Conservation (phyloP, 1,140 invertebrate species). For the Musca vetustissima region DNA sequence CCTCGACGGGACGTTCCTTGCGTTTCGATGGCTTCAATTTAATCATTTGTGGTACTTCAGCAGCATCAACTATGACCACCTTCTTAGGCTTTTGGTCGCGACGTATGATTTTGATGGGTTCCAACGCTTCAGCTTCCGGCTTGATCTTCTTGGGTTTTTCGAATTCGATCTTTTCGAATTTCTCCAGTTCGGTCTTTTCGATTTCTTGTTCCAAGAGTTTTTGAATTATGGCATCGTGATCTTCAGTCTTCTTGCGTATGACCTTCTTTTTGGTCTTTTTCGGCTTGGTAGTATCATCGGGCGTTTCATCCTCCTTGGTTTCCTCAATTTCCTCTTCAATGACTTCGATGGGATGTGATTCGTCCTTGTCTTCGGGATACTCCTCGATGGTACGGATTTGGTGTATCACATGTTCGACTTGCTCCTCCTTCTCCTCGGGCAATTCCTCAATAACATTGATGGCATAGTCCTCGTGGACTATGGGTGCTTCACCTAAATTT, state of each 20-base stretch:
- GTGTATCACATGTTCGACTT: conserved; percentile 37
- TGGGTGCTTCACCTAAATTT: conserved; percentile 44
- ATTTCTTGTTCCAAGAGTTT: conserved; percentile 50
- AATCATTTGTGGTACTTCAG: conserved; percentile 44
- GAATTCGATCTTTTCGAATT: conserved; percentile 50
- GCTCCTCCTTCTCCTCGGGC: conserved; percentile 26
- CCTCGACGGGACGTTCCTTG: conserved; percentile 46
- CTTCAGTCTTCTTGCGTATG: conserved; percentile 47
- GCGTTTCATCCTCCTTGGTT: conserved; percentile 28
- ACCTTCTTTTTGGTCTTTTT: conserved; percentile 49
- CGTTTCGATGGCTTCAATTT: conserved; percentile 50
- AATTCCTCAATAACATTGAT: conserved; percentile 50
- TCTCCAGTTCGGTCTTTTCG: conserved; percentile 52
- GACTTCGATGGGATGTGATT: conserved; percentile 45
- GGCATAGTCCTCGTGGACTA: conserved; percentile 45
- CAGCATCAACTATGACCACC: conserved; percentile 45
- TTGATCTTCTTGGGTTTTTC: conserved; percentile 47
- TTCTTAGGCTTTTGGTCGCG: conserved; percentile 52
- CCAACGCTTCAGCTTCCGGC: conserved; percentile 44
- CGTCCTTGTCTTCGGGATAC: conserved; percentile 32
- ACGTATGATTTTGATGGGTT: conserved; percentile 49
- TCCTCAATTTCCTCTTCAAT: conserved; percentile 44
- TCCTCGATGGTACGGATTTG: conserved; percentile 47
- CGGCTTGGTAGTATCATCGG: conserved; percentile 37
- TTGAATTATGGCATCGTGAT: conserved; percentile 51